Base-by-base conservation (phyloP, 2,797 vertebrate genomes). In the Chiloscyllium punctatum region DNA sequence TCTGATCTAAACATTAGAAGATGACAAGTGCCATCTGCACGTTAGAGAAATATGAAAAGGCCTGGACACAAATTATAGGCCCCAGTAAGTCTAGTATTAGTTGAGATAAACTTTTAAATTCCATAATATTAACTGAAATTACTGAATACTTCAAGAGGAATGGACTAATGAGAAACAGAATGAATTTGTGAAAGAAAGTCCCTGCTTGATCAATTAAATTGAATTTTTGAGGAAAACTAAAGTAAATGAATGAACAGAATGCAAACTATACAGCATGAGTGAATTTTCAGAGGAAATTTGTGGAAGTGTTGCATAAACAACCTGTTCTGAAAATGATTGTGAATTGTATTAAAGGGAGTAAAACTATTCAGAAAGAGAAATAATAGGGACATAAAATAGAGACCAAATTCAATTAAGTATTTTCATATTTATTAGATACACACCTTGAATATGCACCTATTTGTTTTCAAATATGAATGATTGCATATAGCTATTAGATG, bases 211-310 rank as follows among this genome's bases (percentile, higher is more conserved):
- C 86, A 88, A 88, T 88, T 88, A 57, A 88, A 57, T 88, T 57
- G 86, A 88, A 88, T 88, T 88, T 91, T 37, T 88, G 86, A 88
- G 25, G 86, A 88, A 88, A 57, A 0, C 86, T 66, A 37, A 13
- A 90, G n/a, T 91, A 57, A 9, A 13, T 91, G 57, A 66, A 62
- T 66, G 33, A 91, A 66, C 21, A 18, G 57, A 91, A 66, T 68
- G 16, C 57, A 91, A 66, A 91, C 18, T 91, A 33, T 68, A 23
- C n/a, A n/a, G 88, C 33, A n/a, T 66, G 30, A 66, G 66, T 91
- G 57, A 91, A 23, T 68, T 91, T 91, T 91, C 88, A 91, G 88
- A 21, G n/a, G 88, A 57, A 66, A 66, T 91, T 66, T 66, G 30
- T 91, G n/a, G n/a, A 91, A 33, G 30, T 91, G 88, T 66, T 30